Percentiles rank a stretch among this genome's conserved stretches.
Conservation (phyloP, 2,888 invertebrate species). For the Oscheius myriophilus region DNA sequence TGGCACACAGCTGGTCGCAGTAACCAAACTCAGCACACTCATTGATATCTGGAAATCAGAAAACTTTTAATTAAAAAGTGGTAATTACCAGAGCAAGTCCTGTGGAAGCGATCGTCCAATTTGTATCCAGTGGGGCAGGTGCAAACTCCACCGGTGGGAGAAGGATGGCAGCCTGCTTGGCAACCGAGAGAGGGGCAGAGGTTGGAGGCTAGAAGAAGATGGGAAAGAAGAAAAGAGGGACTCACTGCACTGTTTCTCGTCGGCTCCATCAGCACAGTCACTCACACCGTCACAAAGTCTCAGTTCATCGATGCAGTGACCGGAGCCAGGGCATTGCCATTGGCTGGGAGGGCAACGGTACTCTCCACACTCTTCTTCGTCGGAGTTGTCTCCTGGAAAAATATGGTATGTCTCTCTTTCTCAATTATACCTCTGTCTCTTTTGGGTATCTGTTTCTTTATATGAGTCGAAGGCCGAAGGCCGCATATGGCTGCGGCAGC, state of each 20-base stretch:
- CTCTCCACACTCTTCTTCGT: constrained; percentile 74
- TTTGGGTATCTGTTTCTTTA: too few species aligned
- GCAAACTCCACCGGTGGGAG: constrained; percentile 80
- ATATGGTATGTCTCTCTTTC: too few species aligned
- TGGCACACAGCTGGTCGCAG: constrained; percentile 92
- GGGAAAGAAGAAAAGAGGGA: background rate
- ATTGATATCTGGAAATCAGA: constrained; percentile 80
- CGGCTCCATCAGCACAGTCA: constrained; percentile 94
- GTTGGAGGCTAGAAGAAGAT: constrained; percentile 77
- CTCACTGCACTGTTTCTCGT: constrained; percentile 77
- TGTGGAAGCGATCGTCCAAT: constrained; percentile 82
- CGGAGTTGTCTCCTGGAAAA: constrained; percentile 84
- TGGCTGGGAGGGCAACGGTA: constrained; percentile 67
- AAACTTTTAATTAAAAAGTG: background rate
- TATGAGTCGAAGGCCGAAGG: too few species aligned
- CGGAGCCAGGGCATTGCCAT: constrained; percentile 64
- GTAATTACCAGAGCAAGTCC: constrained; percentile 81
- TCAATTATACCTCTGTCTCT: too few species aligned
- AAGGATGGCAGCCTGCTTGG: constrained; percentile 89
- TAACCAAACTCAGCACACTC: constrained; percentile 77
- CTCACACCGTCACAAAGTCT: constrained; percentile 96
- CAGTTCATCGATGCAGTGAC: constrained; percentile 92
- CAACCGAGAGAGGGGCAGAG: constrained; percentile 87
- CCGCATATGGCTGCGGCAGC: too few species aligned
- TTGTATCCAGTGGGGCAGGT: constrained; percentile 86